Evolutionary conservation across 1,140 invertebrate species (phyloP).

Genomic region (Drosophila kurseongensis): DNA sequence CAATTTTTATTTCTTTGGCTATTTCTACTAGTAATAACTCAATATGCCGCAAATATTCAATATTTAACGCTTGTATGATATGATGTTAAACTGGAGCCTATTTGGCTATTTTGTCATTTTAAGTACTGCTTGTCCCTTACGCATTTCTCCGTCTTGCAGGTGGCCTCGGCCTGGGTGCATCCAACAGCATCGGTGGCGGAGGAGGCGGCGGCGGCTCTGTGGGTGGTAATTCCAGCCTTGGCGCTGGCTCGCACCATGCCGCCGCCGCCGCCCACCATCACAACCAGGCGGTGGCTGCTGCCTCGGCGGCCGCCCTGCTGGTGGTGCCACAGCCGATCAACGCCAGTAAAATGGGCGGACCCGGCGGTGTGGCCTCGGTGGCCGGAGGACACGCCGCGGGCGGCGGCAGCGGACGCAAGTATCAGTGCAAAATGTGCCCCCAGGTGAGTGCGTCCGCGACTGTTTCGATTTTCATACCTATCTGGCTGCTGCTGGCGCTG

Average conservation of each 20-base stretch:
- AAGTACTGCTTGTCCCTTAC: neutral
- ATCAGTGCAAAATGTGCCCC: constrained; percentile 99
- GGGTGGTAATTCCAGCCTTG: constrained; percentile 86
- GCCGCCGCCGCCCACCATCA: constrained; percentile 73
- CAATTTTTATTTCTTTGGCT: no score
- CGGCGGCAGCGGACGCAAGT: constrained; percentile 88
- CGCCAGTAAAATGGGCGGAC: constrained; percentile 87
- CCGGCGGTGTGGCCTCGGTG: constrained; percentile 81
- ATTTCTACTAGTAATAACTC: no score
- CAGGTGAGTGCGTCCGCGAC: constrained; percentile 89
- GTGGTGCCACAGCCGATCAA: constrained; percentile 97
- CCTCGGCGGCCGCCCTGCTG: constrained; percentile 87
- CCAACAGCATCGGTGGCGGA: constrained; percentile 46
- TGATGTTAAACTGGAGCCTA: no score
- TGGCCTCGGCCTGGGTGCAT: constrained; percentile 55
- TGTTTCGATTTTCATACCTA: constrained; percentile 23
- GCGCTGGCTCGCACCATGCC: constrained; percentile 65
- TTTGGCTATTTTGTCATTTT: no score
- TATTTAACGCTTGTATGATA: no score
- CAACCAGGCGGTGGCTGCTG: constrained; percentile 83
- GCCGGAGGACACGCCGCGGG: constrained; percentile 85
- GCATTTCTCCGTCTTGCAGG: constrained; percentile 33
- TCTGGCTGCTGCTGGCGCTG: constrained; percentile 31
- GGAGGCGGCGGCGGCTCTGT: constrained; percentile 74
- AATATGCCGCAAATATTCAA: no score